These are phyloP conservation scores for Sebastes glaucus DNA, from an alignment of 2,797 vertebrate species.

Conservation along the genomic window DNA sequence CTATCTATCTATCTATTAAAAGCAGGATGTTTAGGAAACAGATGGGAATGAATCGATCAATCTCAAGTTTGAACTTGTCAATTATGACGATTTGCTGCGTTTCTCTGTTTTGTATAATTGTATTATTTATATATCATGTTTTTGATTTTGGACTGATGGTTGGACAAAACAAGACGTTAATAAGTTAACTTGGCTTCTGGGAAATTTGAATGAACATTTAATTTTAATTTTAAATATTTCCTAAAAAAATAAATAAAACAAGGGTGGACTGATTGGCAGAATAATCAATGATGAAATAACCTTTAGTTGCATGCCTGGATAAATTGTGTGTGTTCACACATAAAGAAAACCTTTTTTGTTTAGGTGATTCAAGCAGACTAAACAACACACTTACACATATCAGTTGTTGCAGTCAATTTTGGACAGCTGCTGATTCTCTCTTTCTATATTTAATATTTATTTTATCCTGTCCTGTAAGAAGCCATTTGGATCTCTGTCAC, in stretches of 20 bases:
- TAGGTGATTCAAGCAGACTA: not conserved
- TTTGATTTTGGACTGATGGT: not conserved
- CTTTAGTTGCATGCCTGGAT: not conserved
- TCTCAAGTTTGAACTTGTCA: not conserved
- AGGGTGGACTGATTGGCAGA: too few species aligned
- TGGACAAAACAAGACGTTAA: not conserved
- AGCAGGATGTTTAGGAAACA: too few species aligned
- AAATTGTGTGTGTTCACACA: not conserved
- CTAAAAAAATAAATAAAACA: too few species aligned
- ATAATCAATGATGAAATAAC: too few species aligned
- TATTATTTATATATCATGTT: not conserved
- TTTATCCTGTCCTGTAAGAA: not conserved
- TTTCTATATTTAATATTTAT: not conserved
- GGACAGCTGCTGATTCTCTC: not conserved
- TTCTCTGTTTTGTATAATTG: not conserved
- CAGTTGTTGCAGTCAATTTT: not conserved
- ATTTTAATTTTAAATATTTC: too few species aligned
- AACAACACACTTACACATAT: not conserved
- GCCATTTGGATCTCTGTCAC: not conserved
- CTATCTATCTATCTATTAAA: too few species aligned
- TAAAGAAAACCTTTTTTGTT: not conserved
- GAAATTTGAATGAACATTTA: too few species aligned
- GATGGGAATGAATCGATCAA: too few species aligned
- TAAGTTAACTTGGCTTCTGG: not conserved
- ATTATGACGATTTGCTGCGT: not conserved